Evolutionary conservation across 2,888 invertebrate species (phyloP), one percentile per base, ranked within the genome.

Genomic region (Sussaba pulchella): DNA sequence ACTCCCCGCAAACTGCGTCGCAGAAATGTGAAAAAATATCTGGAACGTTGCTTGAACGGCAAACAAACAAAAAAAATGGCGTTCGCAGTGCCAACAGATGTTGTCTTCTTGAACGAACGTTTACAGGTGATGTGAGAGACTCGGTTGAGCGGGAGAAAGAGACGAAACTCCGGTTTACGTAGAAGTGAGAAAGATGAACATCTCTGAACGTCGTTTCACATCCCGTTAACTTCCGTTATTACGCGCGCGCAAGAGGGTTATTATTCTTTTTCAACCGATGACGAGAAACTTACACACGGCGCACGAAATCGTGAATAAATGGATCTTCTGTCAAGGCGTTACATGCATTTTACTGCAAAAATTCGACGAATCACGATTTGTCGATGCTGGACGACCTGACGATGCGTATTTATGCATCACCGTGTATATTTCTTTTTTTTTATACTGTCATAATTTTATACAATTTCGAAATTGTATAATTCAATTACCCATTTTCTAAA

Each of bases 211-310:
- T 31, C 54, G 14, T 14, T 31, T 54, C 54, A n/a, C 54, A 31
- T 57, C 57, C 57, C 57, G 57, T 73, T 69, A 73, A 61, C 50
- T 63, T 73, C 78, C 78, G 78, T 78, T 78, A 78, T 59, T 39
- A 54, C 41, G 24, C 63, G 21, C 45, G 21, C 9, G n/a, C n/a
- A n/a, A n/a, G n/a, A n/a, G n/a, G n/a, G n/a, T n/a, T n/a, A n/a
- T n/a, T n/a, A n/a, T 52, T 31, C 14, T 45, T 69, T 39, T 61
- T 45, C 50, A 24, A 50, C 59, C 31, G 45, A 59, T 57, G 57
- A 17, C 31, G 26, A 57, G 31, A 57, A 57, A 57, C 12, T 50
- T 36, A n/a, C n/a, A n/a, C 50, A 21, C 36, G n/a, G 64, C 61
- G 26, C 45, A 31, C 17, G 26, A 45, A 10, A 24, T 17, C 4